Percentiles rank a stretch among this genome's conserved stretches.
Evolutionary conservation across 2,797 vertebrate species (phyloP).

Genomic region (Euphonia xanthogaster): DNA sequence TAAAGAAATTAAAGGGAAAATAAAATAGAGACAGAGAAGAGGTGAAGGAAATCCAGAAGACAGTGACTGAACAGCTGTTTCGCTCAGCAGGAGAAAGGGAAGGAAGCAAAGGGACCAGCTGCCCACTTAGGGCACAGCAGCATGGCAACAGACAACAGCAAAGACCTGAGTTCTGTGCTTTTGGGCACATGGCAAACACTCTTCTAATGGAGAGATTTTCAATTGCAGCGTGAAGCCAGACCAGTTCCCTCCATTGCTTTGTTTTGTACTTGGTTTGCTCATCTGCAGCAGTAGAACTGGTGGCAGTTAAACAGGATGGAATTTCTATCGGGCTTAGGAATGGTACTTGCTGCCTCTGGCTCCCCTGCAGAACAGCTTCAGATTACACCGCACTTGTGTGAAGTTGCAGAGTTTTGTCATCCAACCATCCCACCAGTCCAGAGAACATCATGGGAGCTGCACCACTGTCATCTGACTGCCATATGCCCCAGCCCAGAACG

Average conservation of each 20-base stretch:
- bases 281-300: background rate
- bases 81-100: background rate
- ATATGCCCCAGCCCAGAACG: background rate
- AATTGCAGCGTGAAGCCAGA: background rate
- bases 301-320: conserved; percentile 3
- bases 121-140: background rate
- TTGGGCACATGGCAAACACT: background rate
- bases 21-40: background rate
- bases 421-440: background rate
- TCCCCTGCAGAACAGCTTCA: background rate
- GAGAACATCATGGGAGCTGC: background rate
- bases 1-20: background rate
- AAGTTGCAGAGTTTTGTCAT: conserved; percentile 17
- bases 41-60: background rate
- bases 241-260: background rate
- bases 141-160: background rate
- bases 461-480: conserved; percentile 15
- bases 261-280: background rate
- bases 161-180: background rate
- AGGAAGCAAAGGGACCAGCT: background rate
- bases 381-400: background rate
- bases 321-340: conserved; percentile 13
- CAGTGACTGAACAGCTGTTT: background rate
- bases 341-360: background rate
- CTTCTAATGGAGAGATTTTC: background rate